Base-by-base conservation (phyloP, 2,797 vertebrate genomes). In the Eremophila alpestris region DNA sequence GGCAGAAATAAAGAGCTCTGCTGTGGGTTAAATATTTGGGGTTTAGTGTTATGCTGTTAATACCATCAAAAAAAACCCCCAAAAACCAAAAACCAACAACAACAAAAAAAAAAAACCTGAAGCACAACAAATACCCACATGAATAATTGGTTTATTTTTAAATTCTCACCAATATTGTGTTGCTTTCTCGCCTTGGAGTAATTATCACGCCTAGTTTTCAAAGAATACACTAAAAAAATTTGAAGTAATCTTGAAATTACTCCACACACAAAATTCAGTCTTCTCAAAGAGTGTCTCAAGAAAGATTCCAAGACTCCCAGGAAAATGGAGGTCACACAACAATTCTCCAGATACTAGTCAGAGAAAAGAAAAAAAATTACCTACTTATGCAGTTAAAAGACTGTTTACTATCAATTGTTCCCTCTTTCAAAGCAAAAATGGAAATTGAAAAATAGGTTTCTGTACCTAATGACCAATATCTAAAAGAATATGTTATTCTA, bases 41-140 rank as follows among this genome's bases (percentile, higher is more conserved):
- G 54, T 67, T 85, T 48, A 58, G 21, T 21, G 15, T 16, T 8
- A 20, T 26, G 17, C 7, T 76, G n/a, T 60, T 65, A 64, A 54
- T 24, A 49, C 6, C 8, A 4, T 41, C 41, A 9, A 62, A 79
- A 78, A 76, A 38, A 10, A 0, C 0, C 32, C 41, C 36, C 36
- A 36, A 36, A 36, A 38, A 38, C 10, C 38, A 38, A 38, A 38
- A 38, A 38, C 38, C 10, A 38, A 36, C 36, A n/a, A n/a, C n/a
- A n/a, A n/a, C 36, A 36, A 36, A 36, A 36, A 36, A 36, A 36
- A 8, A 8, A 38, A 38, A 5, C 38, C 38, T 81, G 17, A 65
- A 78, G 19, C 2, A 29, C 46, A 87, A 73, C 21, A n/a, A 46
- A 16, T 18, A 46, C 7, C 27, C 17, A 0, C 40, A 54, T 40